Base-by-base conservation (phyloP, 2,888 invertebrate species). In the Drosophila mettleri region DNA sequence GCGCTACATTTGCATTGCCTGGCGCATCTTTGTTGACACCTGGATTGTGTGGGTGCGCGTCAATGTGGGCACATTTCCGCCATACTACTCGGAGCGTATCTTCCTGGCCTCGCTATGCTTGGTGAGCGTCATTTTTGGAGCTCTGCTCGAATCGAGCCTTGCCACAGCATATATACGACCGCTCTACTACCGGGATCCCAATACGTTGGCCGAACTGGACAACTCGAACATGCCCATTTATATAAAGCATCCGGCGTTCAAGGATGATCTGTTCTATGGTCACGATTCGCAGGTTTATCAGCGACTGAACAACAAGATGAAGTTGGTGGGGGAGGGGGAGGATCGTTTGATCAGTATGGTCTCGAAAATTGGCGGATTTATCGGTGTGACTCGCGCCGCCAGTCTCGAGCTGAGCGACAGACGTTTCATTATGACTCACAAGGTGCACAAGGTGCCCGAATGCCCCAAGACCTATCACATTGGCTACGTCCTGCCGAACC, bases 61-160 rank as follows among this genome's bases (percentile, higher is more conserved):
- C n/a, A 86, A 89, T 57, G 66, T 93, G 1, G 64, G 73, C 2
- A 78, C 80, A 5, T 92, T 91, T 77, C 92, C 93, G 8, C 87
- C 89, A 0, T 91, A 90, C 60, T 71, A 81, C 33, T 89, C 92
- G 18, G 92, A 93, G 53, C 90, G 91, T 54, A 78, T 93, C 18
- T 91, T 93, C 63, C 76, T 92, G 12, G 84, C 89, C 1, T 90
- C 92, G 0, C 67, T 92, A n/a, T 90, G 90, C 54, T 52, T 93
- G 52, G 90, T 92, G 1, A 91, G 92, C 66, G 91, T 93, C 9
- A 92, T 92, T 31, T 90, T 92, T 57, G 92, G 92, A 2, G 91
- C 92, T 0, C 57, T 92, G 12, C 90, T 93, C 45, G 93, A 93
- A 71, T 92, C 93, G 6, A 91, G 91, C 31, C 78, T 93, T 51